Conservation (phyloP, 2,113 vertebrate species). For the Rhea americana region DNA sequence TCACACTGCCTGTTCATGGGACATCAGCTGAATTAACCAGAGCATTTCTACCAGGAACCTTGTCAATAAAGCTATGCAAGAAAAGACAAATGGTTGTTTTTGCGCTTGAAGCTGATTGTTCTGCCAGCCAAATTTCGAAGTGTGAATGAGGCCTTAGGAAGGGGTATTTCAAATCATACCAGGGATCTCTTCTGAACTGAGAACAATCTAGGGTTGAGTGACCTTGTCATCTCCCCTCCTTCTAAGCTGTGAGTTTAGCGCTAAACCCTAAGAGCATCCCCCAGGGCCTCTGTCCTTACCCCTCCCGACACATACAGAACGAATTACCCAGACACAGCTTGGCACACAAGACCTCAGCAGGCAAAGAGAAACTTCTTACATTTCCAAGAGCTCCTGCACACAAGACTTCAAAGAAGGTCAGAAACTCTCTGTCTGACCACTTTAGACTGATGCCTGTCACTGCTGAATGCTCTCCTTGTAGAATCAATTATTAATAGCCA, state of each 20-base stretch:
- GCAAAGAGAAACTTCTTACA: background rate
- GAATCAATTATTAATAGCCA: slow-evolving; percentile 56
- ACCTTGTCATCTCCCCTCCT: background rate
- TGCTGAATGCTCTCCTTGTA: background rate
- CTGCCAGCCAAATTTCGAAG: background rate
- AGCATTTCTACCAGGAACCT: background rate
- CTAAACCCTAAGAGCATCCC: fast-evolving
- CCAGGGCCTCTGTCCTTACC: background rate
- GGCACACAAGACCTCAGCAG: background rate
- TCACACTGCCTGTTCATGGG: fast-evolving
- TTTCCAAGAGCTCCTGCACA: background rate
- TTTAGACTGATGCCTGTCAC: slow-evolving; percentile 40
- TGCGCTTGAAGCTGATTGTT: background rate
- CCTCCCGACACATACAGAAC: background rate
- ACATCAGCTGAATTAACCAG: background rate
- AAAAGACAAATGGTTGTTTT: background rate
- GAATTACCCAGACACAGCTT: background rate
- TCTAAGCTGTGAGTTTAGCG: background rate
- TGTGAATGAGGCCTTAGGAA: background rate
- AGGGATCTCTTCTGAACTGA: background rate
- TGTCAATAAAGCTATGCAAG: background rate
- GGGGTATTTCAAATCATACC: background rate
- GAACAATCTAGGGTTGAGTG: background rate
- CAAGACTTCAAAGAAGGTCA: slow-evolving; percentile 28
- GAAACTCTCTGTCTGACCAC: background rate